Base-by-base conservation (phyloP, 2,888 invertebrate genomes). In the Mechanitis messenoides region DNA sequence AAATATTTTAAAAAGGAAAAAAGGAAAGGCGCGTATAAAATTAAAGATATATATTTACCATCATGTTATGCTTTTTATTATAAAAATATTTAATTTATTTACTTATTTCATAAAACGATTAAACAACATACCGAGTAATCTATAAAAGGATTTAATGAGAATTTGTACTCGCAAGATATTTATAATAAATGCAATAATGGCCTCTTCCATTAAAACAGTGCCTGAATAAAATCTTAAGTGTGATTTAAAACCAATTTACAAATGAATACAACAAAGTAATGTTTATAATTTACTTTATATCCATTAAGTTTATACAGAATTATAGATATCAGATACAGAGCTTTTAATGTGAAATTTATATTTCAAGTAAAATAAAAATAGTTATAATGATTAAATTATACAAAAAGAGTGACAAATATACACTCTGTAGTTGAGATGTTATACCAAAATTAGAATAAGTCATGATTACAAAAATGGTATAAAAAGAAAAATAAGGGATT, bases 61-160 rank as follows among this genome's bases (percentile, higher is more conserved):
- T 42, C 42, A 7, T 42, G 1, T 42, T 9, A 3, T 42, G 3
- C 11, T 42, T 42, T 9, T 11, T 42, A 62, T 58, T 62, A 42
- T 58, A 58, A 55, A 58, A 38, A 12, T 33, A 56, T 46, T 31
- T 46, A 28, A 59, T 59, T 38, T 33, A 56, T 20, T 56, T 20
- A 33, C 7, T 3, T 56, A 56, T 56, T 55, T 42, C 50, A 62
- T 58, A 54, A 54, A 54, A 59, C 53, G 3, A 53, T 62, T 56
- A 33, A 56, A 62, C 59, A 33, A 46, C 42, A 56, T 59, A 56
- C 59, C 54, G 11, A 56, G 12, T 47, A 4, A 46, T 47, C 56
- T 53, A 59, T 59, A 59, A 59, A 62, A 59, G 54, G 56, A 59
- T 54, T 33, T 9, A 38, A 53, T 31, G 47, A 42, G 55, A 53